These are phyloP conservation scores for Abrostola tripartita DNA, from an alignment of 2,888 invertebrate genomes.

Conservation along the genomic window DNA sequence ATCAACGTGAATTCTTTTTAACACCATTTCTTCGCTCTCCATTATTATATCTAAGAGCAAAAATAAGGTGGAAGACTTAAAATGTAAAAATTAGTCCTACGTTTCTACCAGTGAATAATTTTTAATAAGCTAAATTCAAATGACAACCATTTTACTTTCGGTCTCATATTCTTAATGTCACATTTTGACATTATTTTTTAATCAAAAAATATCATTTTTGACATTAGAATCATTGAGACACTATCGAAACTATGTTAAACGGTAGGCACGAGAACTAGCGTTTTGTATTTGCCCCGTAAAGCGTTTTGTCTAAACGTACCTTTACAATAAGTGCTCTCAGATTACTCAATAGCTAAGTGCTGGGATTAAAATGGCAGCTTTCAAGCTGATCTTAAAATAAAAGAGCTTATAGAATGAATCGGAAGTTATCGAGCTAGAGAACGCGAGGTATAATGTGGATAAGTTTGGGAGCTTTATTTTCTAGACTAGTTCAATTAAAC, in stretches of 20 bases:
- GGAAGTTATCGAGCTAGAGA: background rate
- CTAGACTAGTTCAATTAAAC: background rate
- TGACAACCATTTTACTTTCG: background rate
- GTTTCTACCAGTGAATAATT: too few relatives aligned
- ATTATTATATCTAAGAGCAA: too few relatives aligned
- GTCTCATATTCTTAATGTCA: too few relatives aligned
- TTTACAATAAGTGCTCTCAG: conserved; percentile 18
- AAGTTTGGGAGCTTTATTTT: background rate
- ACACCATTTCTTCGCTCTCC: background rate
- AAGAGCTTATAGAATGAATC: conserved; percentile 4
- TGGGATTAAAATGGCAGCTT: conserved; percentile 24
- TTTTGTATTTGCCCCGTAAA: background rate
- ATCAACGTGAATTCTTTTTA: background rate
- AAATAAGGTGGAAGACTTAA: too few relatives aligned
- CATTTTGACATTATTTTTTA: too few relatives aligned
- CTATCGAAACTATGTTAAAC: too few relatives aligned
- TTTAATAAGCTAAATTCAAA: background rate
- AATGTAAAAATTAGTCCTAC: background rate
- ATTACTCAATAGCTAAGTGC: conserved; percentile 27
- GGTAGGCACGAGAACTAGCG: too few relatives aligned
- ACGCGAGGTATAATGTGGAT: background rate
- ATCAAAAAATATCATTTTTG: too few relatives aligned
- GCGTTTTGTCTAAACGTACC: background rate
- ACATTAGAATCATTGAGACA: too few relatives aligned
- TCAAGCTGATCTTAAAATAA: conserved; percentile 15